Conservation (phyloP, 2,797 vertebrate species). For the Parauchenoglanis ngamensis region DNA sequence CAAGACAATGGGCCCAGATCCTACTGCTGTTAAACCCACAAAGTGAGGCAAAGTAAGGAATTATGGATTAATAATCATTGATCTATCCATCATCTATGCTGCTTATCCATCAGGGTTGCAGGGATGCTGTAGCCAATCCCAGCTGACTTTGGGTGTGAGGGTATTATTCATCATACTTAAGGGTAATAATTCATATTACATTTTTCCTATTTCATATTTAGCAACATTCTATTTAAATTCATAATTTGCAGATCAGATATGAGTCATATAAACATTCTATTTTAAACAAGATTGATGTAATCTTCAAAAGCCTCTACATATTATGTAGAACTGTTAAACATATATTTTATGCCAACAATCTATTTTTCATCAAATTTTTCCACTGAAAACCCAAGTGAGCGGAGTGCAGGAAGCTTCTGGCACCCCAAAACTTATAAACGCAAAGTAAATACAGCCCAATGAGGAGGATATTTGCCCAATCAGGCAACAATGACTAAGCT, state of each 20-base stretch:
- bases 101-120: too few relatives aligned
- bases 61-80: background rate
- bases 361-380: background rate
- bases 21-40: background rate
- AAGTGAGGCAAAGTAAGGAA: background rate
- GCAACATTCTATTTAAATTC: background rate
- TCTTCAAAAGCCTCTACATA: background rate
- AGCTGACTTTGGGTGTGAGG: too few relatives aligned
- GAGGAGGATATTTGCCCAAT: background rate
- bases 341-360: background rate
- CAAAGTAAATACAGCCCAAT: background rate
- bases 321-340: background rate
- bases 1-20: background rate
- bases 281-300: background rate
- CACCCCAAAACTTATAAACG: background rate
- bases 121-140: too few relatives aligned
- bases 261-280: background rate
- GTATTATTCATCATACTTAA: background rate
- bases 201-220: background rate
- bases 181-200: background rate
- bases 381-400: background rate
- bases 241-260: background rate
- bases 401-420: background rate
- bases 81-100: too few relatives aligned
- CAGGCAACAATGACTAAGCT: slow-evolving; percentile 8